phyloP scores from a whole-genome alignment of 2,888 invertebrate genomes.

The Suillia variegata region DNA sequence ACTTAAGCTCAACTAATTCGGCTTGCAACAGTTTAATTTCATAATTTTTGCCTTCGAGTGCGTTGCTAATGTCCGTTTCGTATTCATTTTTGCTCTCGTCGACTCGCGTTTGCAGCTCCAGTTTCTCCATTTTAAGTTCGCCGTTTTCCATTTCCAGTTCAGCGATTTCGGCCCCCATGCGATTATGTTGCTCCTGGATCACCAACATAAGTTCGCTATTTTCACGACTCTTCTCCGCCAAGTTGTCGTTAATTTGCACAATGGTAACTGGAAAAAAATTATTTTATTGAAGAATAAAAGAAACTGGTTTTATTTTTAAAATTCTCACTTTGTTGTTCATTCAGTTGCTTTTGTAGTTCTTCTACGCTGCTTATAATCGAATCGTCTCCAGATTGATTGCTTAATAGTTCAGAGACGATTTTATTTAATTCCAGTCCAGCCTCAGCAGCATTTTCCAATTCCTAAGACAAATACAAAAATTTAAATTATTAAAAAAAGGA shows the following conservation, averaged over 20 bases:
- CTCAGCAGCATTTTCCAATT: conserved; percentile 81
- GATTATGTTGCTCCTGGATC: conserved; percentile 60
- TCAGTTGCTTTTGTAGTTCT: conserved; percentile 69
- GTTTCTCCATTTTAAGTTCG: conserved; percentile 63
- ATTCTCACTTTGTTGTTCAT: conserved; percentile 66
- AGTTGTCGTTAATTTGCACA: conserved; percentile 63
- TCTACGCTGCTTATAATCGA: conserved; percentile 70
- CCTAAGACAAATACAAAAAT: conserved; percentile 48
- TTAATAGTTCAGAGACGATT: conserved; percentile 70
- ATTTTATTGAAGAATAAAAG: too few species aligned
- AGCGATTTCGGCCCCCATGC: conserved; percentile 65
- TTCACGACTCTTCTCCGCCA: conserved; percentile 65
- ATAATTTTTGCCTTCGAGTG: conserved; percentile 51
- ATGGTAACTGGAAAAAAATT: conserved; percentile 58
- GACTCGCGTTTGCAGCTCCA: conserved; percentile 48
- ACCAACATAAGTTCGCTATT: conserved; percentile 63
- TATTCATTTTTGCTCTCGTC: conserved; percentile 56
- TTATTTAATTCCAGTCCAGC: conserved; percentile 76
- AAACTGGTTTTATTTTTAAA: too few species aligned
- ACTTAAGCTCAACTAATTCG: conserved; percentile 49
- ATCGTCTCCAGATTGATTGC: conserved; percentile 71
- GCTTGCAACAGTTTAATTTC: conserved; percentile 55
- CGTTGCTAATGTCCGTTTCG: conserved; percentile 53
- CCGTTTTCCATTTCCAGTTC: conserved; percentile 66
- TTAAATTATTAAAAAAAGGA: not conserved